phyloP scores from a whole-genome alignment of 2,797 vertebrate species.

The Acropternis orthonyx region DNA sequence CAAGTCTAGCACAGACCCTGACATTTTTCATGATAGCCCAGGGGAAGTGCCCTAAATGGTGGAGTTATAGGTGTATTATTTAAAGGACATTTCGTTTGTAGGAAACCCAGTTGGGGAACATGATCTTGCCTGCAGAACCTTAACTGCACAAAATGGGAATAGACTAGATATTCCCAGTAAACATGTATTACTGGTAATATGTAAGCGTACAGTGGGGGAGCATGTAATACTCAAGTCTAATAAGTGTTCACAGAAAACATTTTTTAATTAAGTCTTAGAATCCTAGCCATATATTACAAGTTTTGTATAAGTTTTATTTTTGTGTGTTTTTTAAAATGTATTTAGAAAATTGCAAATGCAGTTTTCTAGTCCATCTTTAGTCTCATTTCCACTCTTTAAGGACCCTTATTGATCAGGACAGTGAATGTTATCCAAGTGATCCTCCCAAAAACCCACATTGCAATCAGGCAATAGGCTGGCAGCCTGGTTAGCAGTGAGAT shows the following conservation, averaged over 20 bases:
- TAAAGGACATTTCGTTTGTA: background rate
- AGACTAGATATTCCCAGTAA: background rate
- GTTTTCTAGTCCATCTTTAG: background rate
- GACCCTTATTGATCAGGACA: background rate
- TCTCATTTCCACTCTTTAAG: background rate
- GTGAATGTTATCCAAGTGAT: background rate
- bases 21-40: background rate
- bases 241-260: background rate
- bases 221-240: background rate
- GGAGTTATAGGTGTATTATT: background rate
- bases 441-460: background rate
- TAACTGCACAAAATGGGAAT: background rate
- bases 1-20: background rate
- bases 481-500: background rate
- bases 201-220: fast-evolving
- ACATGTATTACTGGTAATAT: background rate
- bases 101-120: background rate
- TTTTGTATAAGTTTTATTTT: background rate
- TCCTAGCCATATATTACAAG: background rate
- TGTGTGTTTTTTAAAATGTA: background rate
- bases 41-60: background rate
- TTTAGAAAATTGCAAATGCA: background rate
- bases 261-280: background rate
- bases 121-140: background rate
- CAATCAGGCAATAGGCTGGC: background rate